phyloP scores from a whole-genome alignment of 2,797 vertebrate genomes.

The Arrhamphus sclerolepis region DNA sequence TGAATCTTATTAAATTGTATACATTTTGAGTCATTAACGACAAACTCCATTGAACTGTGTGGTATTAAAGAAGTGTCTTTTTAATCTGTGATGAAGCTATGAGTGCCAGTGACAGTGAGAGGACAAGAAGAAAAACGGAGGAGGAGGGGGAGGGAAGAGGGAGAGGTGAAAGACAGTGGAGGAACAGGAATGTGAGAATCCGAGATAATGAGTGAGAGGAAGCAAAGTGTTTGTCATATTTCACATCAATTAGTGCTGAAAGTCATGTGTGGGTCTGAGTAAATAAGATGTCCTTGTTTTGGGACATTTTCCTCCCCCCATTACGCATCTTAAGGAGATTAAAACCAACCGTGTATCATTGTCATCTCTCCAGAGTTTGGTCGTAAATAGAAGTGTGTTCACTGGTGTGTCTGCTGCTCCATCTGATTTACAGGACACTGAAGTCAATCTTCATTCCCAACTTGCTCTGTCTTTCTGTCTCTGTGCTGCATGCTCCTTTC shows the following conservation, averaged over 20 bases:
- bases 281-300: constrained; percentile 68
- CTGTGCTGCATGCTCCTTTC: constrained; percentile 2
- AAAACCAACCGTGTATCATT: constrained; percentile 50
- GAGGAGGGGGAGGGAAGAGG: constrained; percentile 49
- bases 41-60: constrained; percentile 45
- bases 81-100: constrained; percentile 46
- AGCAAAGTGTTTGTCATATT: constrained; percentile 58
- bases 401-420: constrained; percentile 34
- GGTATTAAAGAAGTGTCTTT: constrained; percentile 42
- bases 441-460: constrained; percentile 29
- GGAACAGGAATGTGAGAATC: constrained; percentile 45
- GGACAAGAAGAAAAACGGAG: constrained; percentile 41
- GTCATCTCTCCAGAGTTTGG: constrained; percentile 45
- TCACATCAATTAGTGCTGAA: constrained; percentile 69
- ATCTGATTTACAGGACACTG: constrained; percentile 37
- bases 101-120: constrained; percentile 31
- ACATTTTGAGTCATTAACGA: constrained; percentile 59
- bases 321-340: constrained; percentile 62
- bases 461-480: constrained; percentile 21
- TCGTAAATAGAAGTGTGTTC: constrained; percentile 54
- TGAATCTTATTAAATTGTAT: constrained; percentile 37
- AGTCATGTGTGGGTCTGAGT: constrained; percentile 54
- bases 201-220: constrained; percentile 67
- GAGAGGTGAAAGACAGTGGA: constrained; percentile 60
- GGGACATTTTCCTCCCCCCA: constrained; percentile 36